These are phyloP conservation scores for Sebastes paucispinis DNA, from an alignment of 2,797 vertebrate species.

Conservation along the genomic window DNA sequence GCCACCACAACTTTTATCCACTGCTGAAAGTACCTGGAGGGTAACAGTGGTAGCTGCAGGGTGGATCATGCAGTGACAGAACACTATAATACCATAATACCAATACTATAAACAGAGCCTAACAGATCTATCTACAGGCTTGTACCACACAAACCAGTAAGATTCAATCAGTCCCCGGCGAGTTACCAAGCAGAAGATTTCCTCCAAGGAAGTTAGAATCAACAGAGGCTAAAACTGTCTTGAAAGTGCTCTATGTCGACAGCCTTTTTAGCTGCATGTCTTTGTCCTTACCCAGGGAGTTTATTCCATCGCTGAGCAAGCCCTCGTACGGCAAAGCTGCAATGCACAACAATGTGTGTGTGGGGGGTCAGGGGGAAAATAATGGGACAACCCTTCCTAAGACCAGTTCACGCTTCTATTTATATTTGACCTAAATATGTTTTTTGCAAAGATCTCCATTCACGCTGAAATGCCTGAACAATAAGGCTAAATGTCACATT, in stretches of 20 bases:
- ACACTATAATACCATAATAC: neutral
- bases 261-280: neutral
- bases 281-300: conserved; percentile 79
- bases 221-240: neutral
- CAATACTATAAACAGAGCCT: neutral
- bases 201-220: neutral
- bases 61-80: neutral
- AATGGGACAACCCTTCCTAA: neutral
- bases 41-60: neutral
- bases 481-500: neutral
- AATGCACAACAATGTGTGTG: conserved; percentile 70
- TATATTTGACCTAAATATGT: neutral
- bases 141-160: conserved; percentile 4
- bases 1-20: neutral
- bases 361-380: conserved; percentile 1
- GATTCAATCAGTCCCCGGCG: neutral
- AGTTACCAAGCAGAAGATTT: conserved; percentile 4
- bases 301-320: conserved; percentile 80
- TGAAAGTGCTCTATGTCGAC: neutral
- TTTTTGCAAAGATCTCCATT: neutral
- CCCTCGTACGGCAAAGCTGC: conserved; percentile 73
- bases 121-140: neutral
- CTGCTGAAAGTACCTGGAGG: neutral
- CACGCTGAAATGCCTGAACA: neutral
- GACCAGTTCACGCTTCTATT: neutral